phyloP scores from a whole-genome alignment of 1,140 invertebrate species.

The Aphis gossypii region DNA sequence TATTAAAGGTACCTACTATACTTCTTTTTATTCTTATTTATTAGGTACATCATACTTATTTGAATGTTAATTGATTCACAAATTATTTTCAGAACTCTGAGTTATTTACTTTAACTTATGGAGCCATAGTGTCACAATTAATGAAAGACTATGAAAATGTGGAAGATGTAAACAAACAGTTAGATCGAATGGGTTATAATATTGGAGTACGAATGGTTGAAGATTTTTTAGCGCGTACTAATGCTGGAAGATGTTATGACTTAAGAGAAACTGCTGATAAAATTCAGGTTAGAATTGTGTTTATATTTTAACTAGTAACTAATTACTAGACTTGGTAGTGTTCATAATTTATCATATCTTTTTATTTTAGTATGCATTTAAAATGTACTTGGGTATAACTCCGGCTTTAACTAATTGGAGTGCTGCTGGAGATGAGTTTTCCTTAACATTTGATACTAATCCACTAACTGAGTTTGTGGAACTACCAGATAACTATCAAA shows the following conservation, averaged over 20 bases:
- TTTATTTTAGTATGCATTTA: constrained; percentile 72
- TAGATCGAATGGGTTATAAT: constrained; percentile 95
- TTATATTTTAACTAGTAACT: background rate
- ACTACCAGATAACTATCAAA: constrained; percentile 84
- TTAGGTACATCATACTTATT: background rate
- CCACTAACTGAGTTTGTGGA: constrained; percentile 99
- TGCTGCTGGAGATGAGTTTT: constrained; percentile 94
- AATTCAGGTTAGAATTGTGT: constrained; percentile 73
- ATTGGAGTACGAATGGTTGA: constrained; percentile 97
- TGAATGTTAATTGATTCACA: background rate
- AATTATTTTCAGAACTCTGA: constrained; percentile 85
- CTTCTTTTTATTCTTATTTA: background rate
- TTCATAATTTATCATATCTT: background rate
- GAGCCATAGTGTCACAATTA: constrained; percentile 94
- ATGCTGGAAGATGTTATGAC: constrained; percentile 89
- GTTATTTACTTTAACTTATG: constrained; percentile 96
- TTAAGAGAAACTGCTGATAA: constrained; percentile 97
- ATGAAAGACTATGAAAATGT: constrained; percentile 97
- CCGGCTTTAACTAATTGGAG: constrained; percentile 94
- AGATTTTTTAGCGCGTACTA: constrained; percentile 94
- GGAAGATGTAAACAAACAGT: constrained; percentile 94
- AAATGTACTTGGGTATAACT: constrained; percentile 90
- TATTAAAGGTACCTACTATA: background rate
- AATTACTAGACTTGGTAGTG: background rate
- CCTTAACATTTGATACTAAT: constrained; percentile 92